Base-by-base conservation (phyloP, 2,888 invertebrate genomes). In the Belgica antarctica region DNA sequence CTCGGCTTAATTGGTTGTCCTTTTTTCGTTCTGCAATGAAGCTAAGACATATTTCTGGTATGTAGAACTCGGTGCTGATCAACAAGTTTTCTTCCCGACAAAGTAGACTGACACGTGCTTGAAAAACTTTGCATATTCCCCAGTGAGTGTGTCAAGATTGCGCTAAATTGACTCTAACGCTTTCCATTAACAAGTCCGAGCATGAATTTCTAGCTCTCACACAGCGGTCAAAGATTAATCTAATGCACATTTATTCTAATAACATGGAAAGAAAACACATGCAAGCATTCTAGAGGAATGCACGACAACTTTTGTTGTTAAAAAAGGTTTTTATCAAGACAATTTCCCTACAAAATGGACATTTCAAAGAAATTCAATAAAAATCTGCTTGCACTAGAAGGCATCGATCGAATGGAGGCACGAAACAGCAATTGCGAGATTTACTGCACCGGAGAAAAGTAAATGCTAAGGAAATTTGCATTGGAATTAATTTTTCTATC, bases 201-300 rank as follows among this genome's bases (percentile, higher is more conserved):
- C 52, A 52, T 52, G 22, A 52, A 52, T 52, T 52, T 52, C 52
- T 22, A 52, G 22, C 52, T 52, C 17, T 52, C 52, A 22, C 7
- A 22, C 22, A 52, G 7, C 52, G 52, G 7, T 52, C 22, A 52
- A 52, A 52, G 52, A 17, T 52, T 52, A 52, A 52, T 52, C 52
- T 22, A 52, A 52, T 52, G 52, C 52, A 22, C 52, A 22, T 52
- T 52, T 22, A 52, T 52, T 52, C 22, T 22, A 52, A 52, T 52
- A 52, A 52, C 52, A 52, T 52, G 52, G 17, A 22, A 52, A 52
- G 22, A 22, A 22, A 52, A 52, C n/a, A n/a, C n/a, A n/a, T n/a
- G n/a, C n/a, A n/a, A n/a, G n/a, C n/a, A n/a, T n/a, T n/a, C n/a
- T n/a, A n/a, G n/a, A n/a, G n/a, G n/a, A n/a, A n/a, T n/a, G n/a